phyloP scores from a whole-genome alignment of 2,797 vertebrate genomes.

The Chaenodraco wilsoni region DNA sequence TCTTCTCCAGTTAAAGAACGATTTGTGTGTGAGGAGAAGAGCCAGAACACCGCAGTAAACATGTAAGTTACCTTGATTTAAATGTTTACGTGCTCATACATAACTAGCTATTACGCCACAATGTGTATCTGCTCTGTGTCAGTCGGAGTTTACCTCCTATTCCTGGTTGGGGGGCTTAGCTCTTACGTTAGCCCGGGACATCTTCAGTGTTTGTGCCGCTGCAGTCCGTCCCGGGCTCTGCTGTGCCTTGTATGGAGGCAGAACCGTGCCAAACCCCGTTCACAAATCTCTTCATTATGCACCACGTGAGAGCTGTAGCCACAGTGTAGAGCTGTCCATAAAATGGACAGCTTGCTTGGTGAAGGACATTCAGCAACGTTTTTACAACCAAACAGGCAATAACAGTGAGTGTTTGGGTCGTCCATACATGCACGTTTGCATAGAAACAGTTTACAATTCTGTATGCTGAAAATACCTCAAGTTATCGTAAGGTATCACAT shows the following conservation, averaged over 20 bases:
- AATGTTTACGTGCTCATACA: neutral
- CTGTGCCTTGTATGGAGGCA: neutral
- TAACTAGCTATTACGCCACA: too few relatives aligned
- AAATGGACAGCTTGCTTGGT: neutral
- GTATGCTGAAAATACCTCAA: too few relatives aligned
- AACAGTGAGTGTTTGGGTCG: neutral
- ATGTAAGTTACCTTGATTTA: slow-evolving; percentile 43
- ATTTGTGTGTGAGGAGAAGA: slow-evolving; percentile 27
- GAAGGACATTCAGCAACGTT: neutral
- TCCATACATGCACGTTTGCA: neutral
- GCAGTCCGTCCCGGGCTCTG: neutral
- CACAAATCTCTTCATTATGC: neutral
- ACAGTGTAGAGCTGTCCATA: neutral
- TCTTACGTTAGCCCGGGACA: neutral
- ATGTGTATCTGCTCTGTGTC: neutral
- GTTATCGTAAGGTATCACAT: too few relatives aligned
- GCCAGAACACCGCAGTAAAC: slow-evolving; percentile 24
- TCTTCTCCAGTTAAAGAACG: slow-evolving; percentile 1
- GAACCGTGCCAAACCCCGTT: neutral
- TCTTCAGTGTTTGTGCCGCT: slow-evolving; percentile 2
- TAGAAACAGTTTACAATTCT: too few relatives aligned
- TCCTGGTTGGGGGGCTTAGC: neutral
- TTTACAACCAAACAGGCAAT: neutral
- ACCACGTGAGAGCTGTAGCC: neutral
- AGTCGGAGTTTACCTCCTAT: neutral